These are phyloP conservation scores for Dermatophagoides farinae DNA, from an alignment of 1,140 invertebrate genomes.

Conservation along the genomic window DNA sequence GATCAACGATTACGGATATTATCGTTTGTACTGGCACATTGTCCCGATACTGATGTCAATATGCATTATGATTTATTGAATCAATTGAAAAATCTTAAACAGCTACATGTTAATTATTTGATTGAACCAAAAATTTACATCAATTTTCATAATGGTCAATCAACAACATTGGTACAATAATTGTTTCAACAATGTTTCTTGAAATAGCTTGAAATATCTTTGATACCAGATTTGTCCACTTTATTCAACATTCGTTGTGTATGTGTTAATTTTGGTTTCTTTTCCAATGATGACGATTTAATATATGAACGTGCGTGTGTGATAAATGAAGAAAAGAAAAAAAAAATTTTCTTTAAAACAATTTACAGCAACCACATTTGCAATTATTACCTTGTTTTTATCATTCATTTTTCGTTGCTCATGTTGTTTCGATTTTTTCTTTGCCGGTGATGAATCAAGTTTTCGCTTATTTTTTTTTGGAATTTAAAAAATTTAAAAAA, in stretches of 20 bases:
- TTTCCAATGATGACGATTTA: too few species aligned
- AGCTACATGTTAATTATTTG: background rate
- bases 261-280: background rate
- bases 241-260: background rate
- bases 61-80: background rate
- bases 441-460: background rate
- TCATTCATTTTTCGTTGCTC: background rate
- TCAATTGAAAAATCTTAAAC: background rate
- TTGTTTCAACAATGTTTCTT: background rate
- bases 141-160: background rate
- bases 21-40: constrained; percentile 35
- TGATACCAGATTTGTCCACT: constrained; percentile 11
- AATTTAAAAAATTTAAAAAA: background rate
- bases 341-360: background rate
- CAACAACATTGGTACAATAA: too few species aligned
- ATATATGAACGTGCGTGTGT: too few species aligned
- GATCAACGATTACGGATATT: constrained; percentile 29
- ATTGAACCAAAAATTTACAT: background rate
- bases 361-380: background rate
- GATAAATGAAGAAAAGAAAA: background rate
- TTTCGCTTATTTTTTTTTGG: too few species aligned
- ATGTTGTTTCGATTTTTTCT: background rate
- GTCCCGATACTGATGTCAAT: constrained; percentile 18
- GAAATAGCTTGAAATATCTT: constrained; percentile 5
- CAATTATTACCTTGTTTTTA: constrained; percentile 2